Base-by-base conservation (phyloP, 2,888 invertebrate species). In the Meloe dianella region DNA sequence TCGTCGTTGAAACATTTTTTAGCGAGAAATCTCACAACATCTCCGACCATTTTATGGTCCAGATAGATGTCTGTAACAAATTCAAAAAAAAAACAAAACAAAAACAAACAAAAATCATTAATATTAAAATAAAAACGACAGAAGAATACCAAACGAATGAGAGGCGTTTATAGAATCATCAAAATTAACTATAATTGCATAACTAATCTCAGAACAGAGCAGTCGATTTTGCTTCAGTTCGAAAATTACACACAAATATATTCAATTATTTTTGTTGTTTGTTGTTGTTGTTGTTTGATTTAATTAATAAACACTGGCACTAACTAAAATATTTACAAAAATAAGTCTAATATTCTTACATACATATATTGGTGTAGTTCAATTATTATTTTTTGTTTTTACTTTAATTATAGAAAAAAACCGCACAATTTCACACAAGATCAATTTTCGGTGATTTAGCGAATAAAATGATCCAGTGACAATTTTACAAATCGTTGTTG, bases 271-370 rank as follows among this genome's bases (percentile, higher is more conserved):
- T 29, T 29, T 29, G 8, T 32, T 32, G 32, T 32, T 32, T 32
- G 12, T 32, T 10, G n/a, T n/a, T n/a, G n/a, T 27, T 27, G 2
- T 27, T 27, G 2, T 27, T 32, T 32, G 1, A 6, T 32, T 32
- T 32, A 1, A 72, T 69, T 73, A 35, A 47, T 47, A 47, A 47
- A 68, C 80, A 81, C 81, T 82, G 81, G 81, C 81, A 78, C 81
- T 81, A 78, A n/a, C n/a, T n/a, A n/a, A n/a, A 79, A 78, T 82
- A 82, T 82, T 79, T 82, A 82, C 81, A 81, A 82, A 82, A 82
- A 82, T 82, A 82, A 81, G 78, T 82, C 81, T 81, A 80, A 78
- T 77, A 75, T 75, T 71, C 78, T 77, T 80, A 77, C 74, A 75
- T 27, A 27, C 27, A 27, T 76, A 76, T 75, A 77, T 74, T 74